Evolutionary conservation across 2,888 invertebrate genomes (phyloP), one percentile per base, ranked within the genome.

Genomic region (Drosophila nr. perissopoda): DNA sequence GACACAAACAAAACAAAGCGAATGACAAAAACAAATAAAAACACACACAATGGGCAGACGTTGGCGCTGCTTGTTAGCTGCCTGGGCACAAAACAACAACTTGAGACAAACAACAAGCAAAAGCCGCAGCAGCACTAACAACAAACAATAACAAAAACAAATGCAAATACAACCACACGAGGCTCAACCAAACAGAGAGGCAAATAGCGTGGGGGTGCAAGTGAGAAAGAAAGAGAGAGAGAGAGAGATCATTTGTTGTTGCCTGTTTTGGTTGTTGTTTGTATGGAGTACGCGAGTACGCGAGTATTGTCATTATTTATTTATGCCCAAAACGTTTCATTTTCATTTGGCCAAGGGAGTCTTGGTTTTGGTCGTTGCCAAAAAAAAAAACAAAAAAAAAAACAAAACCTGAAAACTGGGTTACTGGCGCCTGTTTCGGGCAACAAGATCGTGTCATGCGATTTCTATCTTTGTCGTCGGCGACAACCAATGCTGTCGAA

Each of bases 381-480:
- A 65, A 46, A 46, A 46, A 13, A 21, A n/a, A 42, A 21, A 13
- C 21, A 13, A 7, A 2, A 18, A 38, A 8, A 25, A 25, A 16
- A 46, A 4, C 11, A 25, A 85, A 82, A 87, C 90, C 80, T 82
- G 81, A 87, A 88, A 88, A 88, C 88, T 88, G 90, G 88, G 88
- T 88, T 88, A 88, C 88, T 88, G 88, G 88, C 88, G 88, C 88
- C 88, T 90, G 88, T 90, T 90, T 90, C 84, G 88, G 88, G 84
- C 89, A 88, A 88, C 88, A 88, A 88, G 90, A 88, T 88, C 90
- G 88, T 88, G 88, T 89, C 88, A 90, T 88, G 81, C 83, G 88
- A 88, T 88, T 88, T 88, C 90, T 89, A 88, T 88, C 87, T 88
- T 87, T 85, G 85, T 88, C 88, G 84, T 88, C 85, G 85, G 88